Percentiles rank a stretch among this genome's conserved stretches.
These are phyloP conservation scores for Subacronicta megacephala DNA, from an alignment of 2,888 invertebrate genomes.

Conservation along the genomic window DNA sequence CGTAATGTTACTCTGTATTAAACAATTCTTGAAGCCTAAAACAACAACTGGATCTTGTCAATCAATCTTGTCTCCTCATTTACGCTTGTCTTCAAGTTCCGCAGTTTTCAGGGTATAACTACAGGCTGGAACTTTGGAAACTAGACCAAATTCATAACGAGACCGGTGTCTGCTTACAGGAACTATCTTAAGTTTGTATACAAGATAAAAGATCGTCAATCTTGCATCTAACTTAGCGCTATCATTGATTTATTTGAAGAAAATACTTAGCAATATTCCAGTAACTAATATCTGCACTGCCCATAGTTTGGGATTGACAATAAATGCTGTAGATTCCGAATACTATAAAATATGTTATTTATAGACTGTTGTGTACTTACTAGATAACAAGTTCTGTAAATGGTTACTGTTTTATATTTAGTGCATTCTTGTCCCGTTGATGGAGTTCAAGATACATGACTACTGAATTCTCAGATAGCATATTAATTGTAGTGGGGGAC, in stretches of 20 bases:
- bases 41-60: background rate
- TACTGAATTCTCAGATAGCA: too few species aligned
- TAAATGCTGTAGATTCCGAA: too few species aligned
- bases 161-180: background rate
- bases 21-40: slow-evolving; percentile 1
- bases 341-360: too few species aligned
- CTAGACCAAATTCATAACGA: slow-evolving; percentile 1
- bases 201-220: too few species aligned
- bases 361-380: too few species aligned
- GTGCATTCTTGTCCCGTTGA: too few species aligned
- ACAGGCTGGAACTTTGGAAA: slow-evolving; percentile 13
- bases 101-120: slow-evolving; percentile 1
- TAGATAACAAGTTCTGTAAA: too few species aligned
- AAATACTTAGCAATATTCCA: background rate
- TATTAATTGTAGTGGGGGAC: too few species aligned
- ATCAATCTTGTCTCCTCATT: slow-evolving; percentile 11
- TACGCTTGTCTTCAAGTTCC: slow-evolving; percentile 11
- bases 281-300: too few species aligned
- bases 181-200: background rate
- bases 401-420: too few species aligned
- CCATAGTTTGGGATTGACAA: too few species aligned
- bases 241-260: background rate
- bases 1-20: slow-evolving; percentile 1
- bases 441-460: too few species aligned
- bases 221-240: slow-evolving; percentile 5